Conservation (phyloP, 2,888 invertebrate species). For the Agrochola lychnidis region DNA sequence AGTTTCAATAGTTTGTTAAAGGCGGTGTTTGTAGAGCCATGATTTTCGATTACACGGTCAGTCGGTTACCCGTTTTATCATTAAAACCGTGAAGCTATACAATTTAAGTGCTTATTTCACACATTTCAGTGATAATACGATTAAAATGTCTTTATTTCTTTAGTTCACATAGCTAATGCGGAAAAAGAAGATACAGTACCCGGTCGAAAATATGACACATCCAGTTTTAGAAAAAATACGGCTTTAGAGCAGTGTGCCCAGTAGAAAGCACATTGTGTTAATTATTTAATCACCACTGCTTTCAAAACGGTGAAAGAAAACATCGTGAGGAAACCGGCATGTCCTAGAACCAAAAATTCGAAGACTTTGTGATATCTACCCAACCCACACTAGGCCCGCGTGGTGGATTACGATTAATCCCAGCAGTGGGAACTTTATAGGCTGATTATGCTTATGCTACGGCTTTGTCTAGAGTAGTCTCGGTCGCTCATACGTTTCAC, state of each 20-base stretch:
- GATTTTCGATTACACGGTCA: slow-evolving; percentile 62
- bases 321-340: not conserved
- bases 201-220: not conserved
- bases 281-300: no score
- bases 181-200: not conserved
- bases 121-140: slow-evolving; percentile 45
- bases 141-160: slow-evolving; percentile 22
- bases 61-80: slow-evolving; percentile 42
- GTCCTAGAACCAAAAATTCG: not conserved
- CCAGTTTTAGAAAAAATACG: not conserved
- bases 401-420: not conserved
- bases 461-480: not conserved
- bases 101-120: slow-evolving; percentile 48
- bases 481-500: not conserved
- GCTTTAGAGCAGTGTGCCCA: not conserved
- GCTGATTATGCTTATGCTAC: not conserved
- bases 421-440: not conserved
- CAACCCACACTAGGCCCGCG: not conserved
- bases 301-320: no score
- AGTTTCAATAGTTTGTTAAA: slow-evolving; percentile 36
- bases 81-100: slow-evolving; percentile 46
- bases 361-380: not conserved
- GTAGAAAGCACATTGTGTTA: not conserved
- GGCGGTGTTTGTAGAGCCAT: slow-evolving; percentile 49
- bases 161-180: slow-evolving; percentile 23